These are phyloP conservation scores for Noctua janthe DNA, from an alignment of 2,888 invertebrate species.

Conservation along the genomic window DNA sequence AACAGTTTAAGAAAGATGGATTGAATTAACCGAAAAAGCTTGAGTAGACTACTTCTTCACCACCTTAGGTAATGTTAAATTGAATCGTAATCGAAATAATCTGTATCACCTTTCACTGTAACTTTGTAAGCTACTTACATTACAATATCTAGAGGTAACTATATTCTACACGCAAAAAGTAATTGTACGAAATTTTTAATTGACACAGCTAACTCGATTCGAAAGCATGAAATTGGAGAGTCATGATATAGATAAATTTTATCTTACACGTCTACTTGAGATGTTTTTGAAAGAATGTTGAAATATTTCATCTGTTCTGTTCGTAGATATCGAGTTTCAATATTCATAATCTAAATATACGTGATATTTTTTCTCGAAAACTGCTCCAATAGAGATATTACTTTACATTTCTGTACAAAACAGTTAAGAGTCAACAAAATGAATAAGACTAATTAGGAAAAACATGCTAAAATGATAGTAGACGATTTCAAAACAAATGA, in stretches of 20 bases:
- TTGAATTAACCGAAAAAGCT: constrained; percentile 10
- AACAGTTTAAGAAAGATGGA: background rate
- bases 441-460: background rate
- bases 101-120: constrained; percentile 64
- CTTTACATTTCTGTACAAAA: background rate
- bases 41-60: background rate
- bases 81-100: constrained; percentile 52
- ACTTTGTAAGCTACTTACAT: constrained; percentile 62
- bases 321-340: constrained; percentile 38
- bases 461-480: background rate
- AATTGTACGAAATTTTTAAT: constrained; percentile 75
- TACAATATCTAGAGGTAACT: constrained; percentile 62
- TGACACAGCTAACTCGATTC: constrained; percentile 72
- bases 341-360: constrained; percentile 8
- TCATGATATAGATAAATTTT: constrained; percentile 68
- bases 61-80: constrained; percentile 33
- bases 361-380: constrained; percentile 21
- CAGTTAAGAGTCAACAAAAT: background rate
- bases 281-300: constrained; percentile 46
- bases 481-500: background rate
- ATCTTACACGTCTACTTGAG: constrained; percentile 54
- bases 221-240: constrained; percentile 78
- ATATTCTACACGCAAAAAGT: constrained; percentile 78
- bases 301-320: constrained; percentile 12
- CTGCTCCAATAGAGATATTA: background rate